phyloP scores from a whole-genome alignment of 2,113 vertebrate species.

The Lepisosteus oculatus region DNA sequence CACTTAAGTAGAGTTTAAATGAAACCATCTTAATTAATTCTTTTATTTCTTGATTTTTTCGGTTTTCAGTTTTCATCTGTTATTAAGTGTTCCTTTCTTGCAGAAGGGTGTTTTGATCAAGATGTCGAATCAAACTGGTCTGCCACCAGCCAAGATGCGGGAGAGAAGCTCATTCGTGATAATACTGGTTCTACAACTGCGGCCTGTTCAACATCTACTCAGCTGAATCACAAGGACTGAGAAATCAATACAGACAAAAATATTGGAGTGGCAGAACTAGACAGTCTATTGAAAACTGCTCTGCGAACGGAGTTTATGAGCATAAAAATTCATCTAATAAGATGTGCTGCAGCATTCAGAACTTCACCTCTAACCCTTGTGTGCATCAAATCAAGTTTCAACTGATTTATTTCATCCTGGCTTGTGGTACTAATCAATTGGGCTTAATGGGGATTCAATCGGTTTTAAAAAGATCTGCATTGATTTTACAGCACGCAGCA shows the following conservation, averaged over 20 bases:
- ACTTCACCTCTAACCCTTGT: slow-evolving; percentile 6
- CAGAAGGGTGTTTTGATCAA: background rate
- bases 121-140: background rate
- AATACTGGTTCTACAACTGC: background rate
- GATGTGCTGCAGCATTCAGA: background rate
- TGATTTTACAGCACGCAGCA: slow-evolving; percentile 7
- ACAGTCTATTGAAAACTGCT: background rate
- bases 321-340: too few species aligned
- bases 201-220: too few species aligned
- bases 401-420: background rate
- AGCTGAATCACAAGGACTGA: background rate
- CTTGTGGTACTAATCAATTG: slow-evolving; percentile 10
- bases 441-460: slow-evolving; percentile 17
- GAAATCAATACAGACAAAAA: background rate
- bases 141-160: background rate
- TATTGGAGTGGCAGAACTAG: background rate
- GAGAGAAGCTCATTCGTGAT: background rate
- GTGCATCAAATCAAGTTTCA: background rate
- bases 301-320: too few species aligned
- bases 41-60: background rate
- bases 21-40: too few species aligned
- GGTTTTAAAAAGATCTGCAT: slow-evolving; percentile 11
- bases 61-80: background rate
- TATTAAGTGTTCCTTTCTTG: background rate
- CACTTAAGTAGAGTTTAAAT: too few species aligned